A percentile compares a stretch with the other conserved stretches of the same genome.
Evolutionary conservation across 2,888 invertebrate species (phyloP).

Genomic region (Drosophila austrosaltans): DNA sequence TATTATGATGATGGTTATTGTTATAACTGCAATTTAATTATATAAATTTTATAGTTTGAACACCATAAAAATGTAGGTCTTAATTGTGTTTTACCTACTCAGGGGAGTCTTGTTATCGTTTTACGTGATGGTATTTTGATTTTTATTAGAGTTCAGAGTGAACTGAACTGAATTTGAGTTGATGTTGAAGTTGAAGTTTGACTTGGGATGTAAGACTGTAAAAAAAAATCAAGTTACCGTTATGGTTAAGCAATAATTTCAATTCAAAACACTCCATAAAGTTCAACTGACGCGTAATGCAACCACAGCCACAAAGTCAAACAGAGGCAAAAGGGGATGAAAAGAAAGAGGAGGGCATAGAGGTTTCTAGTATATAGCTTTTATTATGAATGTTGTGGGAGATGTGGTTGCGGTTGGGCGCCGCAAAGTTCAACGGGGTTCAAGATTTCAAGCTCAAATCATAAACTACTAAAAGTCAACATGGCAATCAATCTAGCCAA

Average conservation of each 20-base stretch:
- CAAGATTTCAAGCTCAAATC: conserved; percentile 59
- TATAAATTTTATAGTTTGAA: conserved; percentile 75
- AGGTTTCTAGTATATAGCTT: conserved; percentile 48
- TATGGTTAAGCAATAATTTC: conserved; percentile 69
- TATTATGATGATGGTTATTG: conserved; percentile 37
- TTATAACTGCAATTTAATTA: conserved; percentile 75
- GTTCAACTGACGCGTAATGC: conserved; percentile 55
- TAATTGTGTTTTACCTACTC: conserved; percentile 64
- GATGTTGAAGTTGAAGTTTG: neutral
- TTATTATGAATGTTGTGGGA: conserved; percentile 12
- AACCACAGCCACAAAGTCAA: conserved; percentile 14
- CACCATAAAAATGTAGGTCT: conserved; percentile 75
- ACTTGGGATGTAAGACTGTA: conserved; percentile 18
- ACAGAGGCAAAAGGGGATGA: conserved; percentile 7
- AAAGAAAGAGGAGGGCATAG: conserved; percentile 24
- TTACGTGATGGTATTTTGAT: conserved; percentile 74
- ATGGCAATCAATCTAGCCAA: conserved; percentile 65
- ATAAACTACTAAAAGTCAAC: conserved; percentile 57
- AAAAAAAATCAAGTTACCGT: conserved; percentile 49
- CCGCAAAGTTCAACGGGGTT: conserved; percentile 64
- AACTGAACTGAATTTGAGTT: conserved; percentile 48
- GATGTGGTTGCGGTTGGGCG: conserved; percentile 68
- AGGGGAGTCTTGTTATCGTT: conserved; percentile 64
- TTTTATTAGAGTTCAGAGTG: conserved; percentile 60
- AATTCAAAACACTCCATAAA: conserved; percentile 69